Base-by-base conservation (phyloP, 30 jellyfish, hydroid and myxozoan species). In the Cassiopea xamachana region DNA sequence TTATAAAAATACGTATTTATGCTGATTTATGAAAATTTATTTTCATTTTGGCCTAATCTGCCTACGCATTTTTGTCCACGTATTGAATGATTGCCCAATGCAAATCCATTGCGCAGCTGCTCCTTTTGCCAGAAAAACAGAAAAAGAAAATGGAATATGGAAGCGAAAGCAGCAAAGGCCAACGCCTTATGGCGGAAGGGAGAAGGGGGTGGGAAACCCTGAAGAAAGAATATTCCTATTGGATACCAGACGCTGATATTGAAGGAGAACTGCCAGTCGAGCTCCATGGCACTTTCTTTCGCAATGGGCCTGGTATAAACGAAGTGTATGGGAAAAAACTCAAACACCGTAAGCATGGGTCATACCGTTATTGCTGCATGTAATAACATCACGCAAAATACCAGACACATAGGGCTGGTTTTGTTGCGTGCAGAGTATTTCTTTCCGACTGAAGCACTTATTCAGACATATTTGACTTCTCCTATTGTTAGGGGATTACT, bases 291-390 rank as follows among this genome's bases (percentile, higher is more conserved):
- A 96, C 98, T 17, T 96, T 91, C 89, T 93, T 96, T 72, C 80
- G 99, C 71, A 96, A 96, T 78, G 99, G 99, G 13, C 99, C 99
- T 1, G 99, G 99, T 4, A 79, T 96, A 1, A 60, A 77, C 69
- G 98, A 96, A 69, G 98, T 96, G 58, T 92, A 96, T 82, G 99
- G 99, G 19, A 96, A 89, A 83, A 92, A 81, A 80, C 80, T 96
- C 39, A 85, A 96, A 46, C 99, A 96, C 85, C 98, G 99, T 96
- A 87, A 89, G 99, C 50, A 58, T 45, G 27, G 15, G 43, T 64
- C 74, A 64, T 64, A 14, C 0, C 74, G 0, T 64, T 17, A 64
- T 64, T 64, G 62, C 12, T 81, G 8, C 60, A 27, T 10, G 49
- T 16, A 18, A 17, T 49, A n/a, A 44, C 19, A 5, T 13, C 27